Base-by-base conservation (phyloP, 1,140 invertebrate genomes). In the Acyrthosiphon pisum region DNA sequence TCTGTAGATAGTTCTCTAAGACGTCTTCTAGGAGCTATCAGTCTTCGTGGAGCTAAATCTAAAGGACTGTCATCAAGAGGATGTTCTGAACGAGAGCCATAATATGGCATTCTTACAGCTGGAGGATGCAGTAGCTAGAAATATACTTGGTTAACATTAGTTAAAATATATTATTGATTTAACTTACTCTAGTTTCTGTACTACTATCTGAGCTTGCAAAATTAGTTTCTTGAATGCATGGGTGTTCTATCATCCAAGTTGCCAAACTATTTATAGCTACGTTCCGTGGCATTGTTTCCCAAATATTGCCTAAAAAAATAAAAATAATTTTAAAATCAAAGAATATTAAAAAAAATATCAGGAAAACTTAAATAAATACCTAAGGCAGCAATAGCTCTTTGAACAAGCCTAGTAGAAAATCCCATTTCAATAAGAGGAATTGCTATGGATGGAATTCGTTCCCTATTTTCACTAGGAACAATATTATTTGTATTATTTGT, bases 221-320 rank as follows among this genome's bases (percentile, higher is more conserved):
- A 50, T 88, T 90, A 46, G 93, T 93, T 68, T 89, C 53, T 95
- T 92, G 81, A 53, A 96, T 95, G 53, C 95, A 95, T 0, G 96
- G 96, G 95, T 97, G 96, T 94, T 97, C 96, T 46, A 97, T 94
- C 96, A 97, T 97, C 96, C 96, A 97, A 2, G 96, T 96, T n/a
- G 96, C 96, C 56, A 97, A 94, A 94, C 95, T 95, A 94, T 96
- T 97, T 23, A 97, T 96, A 87, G 95, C 95, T 18, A 96, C 94
- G 94, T 97, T 96, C 2, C 91, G 48, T 53, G 23, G 96, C 96
- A 83, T 95, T 95, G 91, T 95, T 95, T 93, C 95, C 84, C 76
- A 90, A 93, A 87, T 95, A 90, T 95, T 95, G 89, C 95, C 91
- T 94, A 50, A 89, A 2, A 81, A 60, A 94, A 48, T 35, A 41